These are phyloP conservation scores for Ifrita kowaldi DNA, from an alignment of 2,113 vertebrate genomes.

Conservation along the genomic window DNA sequence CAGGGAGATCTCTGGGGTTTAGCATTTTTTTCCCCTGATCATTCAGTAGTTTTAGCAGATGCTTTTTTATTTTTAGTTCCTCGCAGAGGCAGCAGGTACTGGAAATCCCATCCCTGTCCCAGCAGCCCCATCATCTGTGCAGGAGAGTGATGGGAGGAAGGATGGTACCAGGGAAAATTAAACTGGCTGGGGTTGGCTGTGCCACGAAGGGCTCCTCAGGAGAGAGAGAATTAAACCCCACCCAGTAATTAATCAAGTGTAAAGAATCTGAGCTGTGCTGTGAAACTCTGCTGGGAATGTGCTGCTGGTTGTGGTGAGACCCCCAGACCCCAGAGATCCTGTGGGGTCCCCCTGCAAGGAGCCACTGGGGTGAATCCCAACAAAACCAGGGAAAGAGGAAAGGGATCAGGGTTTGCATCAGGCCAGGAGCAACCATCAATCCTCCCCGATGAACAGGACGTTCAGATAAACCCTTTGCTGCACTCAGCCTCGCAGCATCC, in stretches of 20 bases:
- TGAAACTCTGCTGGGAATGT: not conserved
- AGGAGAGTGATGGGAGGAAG: not conserved
- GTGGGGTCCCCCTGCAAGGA: not conserved
- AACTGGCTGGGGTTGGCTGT: not conserved
- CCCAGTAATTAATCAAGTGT: not conserved
- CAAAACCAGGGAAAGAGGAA: not conserved
- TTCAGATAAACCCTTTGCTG: not conserved
- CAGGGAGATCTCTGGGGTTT: not conserved
- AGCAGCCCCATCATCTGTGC: not conserved
- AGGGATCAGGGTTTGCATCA: not conserved
- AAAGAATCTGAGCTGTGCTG: not conserved
- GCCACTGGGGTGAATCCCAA: not conserved
- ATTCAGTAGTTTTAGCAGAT: slow-evolving; percentile 27
- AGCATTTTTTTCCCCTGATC: not conserved
- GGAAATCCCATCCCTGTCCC: not conserved
- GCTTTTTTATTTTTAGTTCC: not conserved
- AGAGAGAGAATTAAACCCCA: not conserved
- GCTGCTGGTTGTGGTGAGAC: not conserved
- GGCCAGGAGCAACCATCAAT: not conserved
- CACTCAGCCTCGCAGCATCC: not conserved
- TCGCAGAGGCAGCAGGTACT: not conserved
- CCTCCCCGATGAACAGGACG: not conserved
- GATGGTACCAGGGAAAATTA: not conserved
- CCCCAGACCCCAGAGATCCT: not conserved
- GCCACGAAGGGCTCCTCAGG: not conserved